Percentiles rank a stretch among this genome's conserved stretches.
phyloP scores from a whole-genome alignment of 2,888 invertebrate genomes.

The Orthosia incerta region DNA sequence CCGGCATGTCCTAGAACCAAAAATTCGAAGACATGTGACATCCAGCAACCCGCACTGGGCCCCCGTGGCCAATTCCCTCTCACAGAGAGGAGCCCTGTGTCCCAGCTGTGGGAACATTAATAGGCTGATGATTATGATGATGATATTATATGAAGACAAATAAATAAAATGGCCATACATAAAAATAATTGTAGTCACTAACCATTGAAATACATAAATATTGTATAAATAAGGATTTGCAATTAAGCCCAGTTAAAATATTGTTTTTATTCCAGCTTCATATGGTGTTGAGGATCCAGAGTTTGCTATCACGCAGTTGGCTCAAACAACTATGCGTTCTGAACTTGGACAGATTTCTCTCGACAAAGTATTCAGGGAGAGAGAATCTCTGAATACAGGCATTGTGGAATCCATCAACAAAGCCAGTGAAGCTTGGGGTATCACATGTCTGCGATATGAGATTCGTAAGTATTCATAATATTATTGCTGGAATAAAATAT shows the following conservation, averaged over 20 bases:
- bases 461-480: conserved; percentile 81
- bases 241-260: not conserved
- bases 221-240: not conserved
- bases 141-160: not conserved
- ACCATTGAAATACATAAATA: too few species aligned
- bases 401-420: conserved; percentile 99
- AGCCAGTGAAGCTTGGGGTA: conserved; percentile 99
- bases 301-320: conserved; percentile 99
- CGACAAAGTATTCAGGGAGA: conserved; percentile 98
- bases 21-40: too few species aligned
- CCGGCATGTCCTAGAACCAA: too few species aligned
- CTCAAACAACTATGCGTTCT: conserved; percentile 99
- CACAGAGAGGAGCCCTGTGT: too few species aligned
- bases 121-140: too few species aligned
- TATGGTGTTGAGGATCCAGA: conserved; percentile 99
- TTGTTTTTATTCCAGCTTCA: conserved; percentile 91
- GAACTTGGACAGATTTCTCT: conserved; percentile 99
- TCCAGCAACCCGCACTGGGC: too few species aligned
- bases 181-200: too few species aligned
- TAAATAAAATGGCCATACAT: too few species aligned
- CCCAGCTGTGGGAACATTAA: too few species aligned
- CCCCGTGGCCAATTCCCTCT: too few species aligned
- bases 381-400: conserved; percentile 98
- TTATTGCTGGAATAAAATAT: not conserved
- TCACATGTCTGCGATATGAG: conserved; percentile 96